These are phyloP conservation scores for Gymnocheta viridis DNA, from an alignment of 2,888 invertebrate genomes.

Conservation along the genomic window DNA sequence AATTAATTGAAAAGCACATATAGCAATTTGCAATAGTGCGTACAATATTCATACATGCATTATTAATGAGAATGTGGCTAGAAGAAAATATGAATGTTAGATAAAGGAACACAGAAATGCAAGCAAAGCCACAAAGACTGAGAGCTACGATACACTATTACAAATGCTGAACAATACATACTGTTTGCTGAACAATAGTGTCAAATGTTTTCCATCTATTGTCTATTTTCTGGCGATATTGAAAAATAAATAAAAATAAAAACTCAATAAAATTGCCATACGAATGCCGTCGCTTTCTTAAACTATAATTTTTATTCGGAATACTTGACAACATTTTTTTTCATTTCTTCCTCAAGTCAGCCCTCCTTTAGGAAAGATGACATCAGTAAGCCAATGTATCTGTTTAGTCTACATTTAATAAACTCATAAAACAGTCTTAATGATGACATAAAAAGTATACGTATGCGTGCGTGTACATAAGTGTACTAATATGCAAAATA, in stretches of 20 bases:
- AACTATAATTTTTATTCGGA: slow-evolving; percentile 27
- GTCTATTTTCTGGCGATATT: background rate
- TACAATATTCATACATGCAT: slow-evolving; percentile 9
- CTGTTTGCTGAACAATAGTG: slow-evolving; percentile 12
- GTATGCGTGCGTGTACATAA: background rate
- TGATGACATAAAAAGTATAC: background rate
- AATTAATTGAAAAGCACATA: slow-evolving; percentile 27
- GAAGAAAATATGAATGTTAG: background rate
- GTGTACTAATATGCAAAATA: background rate
- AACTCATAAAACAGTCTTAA: background rate
- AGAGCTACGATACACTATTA: background rate
- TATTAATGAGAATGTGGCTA: slow-evolving; percentile 4
- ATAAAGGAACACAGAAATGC: background rate
- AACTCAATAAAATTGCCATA: slow-evolving; percentile 52
- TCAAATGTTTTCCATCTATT: background rate
- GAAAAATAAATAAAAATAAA: slow-evolving; percentile 6
- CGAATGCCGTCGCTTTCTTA: slow-evolving; percentile 28
- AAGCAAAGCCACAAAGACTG: background rate
- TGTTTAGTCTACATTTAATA: slow-evolving; percentile 13
- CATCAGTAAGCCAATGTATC: slow-evolving; percentile 32
- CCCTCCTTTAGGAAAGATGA: too few species aligned
- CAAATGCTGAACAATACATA: background rate
- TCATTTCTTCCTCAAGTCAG: background rate
- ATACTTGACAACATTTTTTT: background rate
- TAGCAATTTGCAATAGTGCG: background rate